phyloP scores from a whole-genome alignment of 2,797 vertebrate genomes.

The Nannoperca australis region DNA sequence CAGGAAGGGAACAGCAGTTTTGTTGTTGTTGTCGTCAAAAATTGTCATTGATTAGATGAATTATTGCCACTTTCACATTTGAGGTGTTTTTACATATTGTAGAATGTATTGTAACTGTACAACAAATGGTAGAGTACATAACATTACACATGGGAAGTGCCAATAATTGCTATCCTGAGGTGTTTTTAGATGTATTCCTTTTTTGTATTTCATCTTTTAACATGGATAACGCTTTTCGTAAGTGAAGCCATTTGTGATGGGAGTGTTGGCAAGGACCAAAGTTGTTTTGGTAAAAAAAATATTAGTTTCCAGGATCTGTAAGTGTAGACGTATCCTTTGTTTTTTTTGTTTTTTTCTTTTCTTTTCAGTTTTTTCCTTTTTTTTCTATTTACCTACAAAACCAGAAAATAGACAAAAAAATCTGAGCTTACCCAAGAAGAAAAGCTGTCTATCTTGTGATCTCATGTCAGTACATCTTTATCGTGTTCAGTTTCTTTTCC shows the following conservation, averaged over 20 bases:
- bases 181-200: constrained; percentile 83
- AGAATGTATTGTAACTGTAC: constrained; percentile 87
- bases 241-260: constrained; percentile 87
- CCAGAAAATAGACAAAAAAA: constrained; percentile 83
- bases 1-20: constrained; percentile 82
- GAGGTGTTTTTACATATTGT: constrained; percentile 85
- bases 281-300: constrained; percentile 84
- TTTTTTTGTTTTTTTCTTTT: constrained; percentile 51
- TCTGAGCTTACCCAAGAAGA: constrained; percentile 87
- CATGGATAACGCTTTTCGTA: constrained; percentile 82
- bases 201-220: constrained; percentile 88
- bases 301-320: constrained; percentile 88
- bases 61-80: constrained; percentile 89
- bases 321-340: constrained; percentile 86
- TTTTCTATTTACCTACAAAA: constrained; percentile 84
- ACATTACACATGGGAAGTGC: constrained; percentile 88
- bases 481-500: constrained; percentile 88
- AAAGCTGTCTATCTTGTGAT: constrained; percentile 96
- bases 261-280: constrained; percentile 91
- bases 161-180: constrained; percentile 85
- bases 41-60: constrained; percentile 79
- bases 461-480: constrained; percentile 96
- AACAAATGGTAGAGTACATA: constrained; percentile 82
- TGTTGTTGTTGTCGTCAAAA: constrained; percentile 70
- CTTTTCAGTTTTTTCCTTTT: constrained; percentile 55